Percentiles rank a stretch among this genome's conserved stretches.
Conservation (phyloP, 1,140 invertebrate species). For the Drosophila ironensis region DNA sequence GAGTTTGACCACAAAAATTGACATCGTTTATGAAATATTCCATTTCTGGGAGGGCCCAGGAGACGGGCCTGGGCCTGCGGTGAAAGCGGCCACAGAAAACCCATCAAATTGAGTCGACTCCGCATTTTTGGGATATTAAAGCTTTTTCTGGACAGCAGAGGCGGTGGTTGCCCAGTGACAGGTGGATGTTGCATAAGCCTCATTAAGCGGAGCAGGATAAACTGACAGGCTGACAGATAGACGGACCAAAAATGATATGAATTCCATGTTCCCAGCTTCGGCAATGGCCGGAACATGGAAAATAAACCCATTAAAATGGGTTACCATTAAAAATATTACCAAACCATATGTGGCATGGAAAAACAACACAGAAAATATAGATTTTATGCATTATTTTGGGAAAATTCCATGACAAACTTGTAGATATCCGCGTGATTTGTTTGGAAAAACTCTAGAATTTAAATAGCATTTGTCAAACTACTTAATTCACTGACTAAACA, state of each 20-base stretch:
- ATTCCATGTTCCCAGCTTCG: not conserved
- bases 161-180: slow-evolving; percentile 9
- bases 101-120: slow-evolving; percentile 21
- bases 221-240: not conserved
- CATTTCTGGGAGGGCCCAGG: not conserved
- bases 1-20: slow-evolving; percentile 6
- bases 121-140: slow-evolving; percentile 35
- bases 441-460: no score
- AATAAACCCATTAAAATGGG: no score
- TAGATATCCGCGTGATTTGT: no score
- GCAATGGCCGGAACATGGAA: no score
- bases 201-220: not conserved
- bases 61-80: not conserved
- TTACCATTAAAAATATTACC: no score
- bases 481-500: not conserved
- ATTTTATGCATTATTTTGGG: no score
- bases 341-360: no score
- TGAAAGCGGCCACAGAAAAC: slow-evolving; percentile 14
- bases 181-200: slow-evolving; percentile 21
- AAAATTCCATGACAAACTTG: no score
- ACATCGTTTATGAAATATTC: slow-evolving; percentile 27
- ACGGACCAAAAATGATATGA: not conserved
- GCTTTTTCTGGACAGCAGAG: not conserved
- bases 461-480: not conserved
- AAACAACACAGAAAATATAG: no score